Evolutionary conservation across 2,113 vertebrate genomes (phyloP).

Genomic region (Menura novaehollandiae): DNA sequence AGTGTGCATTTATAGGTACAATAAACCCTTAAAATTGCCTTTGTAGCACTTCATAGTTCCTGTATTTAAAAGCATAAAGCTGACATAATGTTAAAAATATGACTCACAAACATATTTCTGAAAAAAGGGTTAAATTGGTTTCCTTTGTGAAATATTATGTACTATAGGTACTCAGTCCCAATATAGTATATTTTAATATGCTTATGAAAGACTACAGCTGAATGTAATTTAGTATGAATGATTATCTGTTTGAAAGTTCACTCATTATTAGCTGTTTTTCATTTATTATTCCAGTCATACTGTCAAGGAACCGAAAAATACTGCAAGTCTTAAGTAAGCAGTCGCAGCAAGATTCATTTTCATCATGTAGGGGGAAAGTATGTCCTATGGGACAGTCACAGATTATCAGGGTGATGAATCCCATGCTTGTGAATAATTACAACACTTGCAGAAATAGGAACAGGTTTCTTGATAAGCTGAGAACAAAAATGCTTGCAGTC

Average conservation of each 20-base stretch:
- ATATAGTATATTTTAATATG: neutral
- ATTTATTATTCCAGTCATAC: neutral
- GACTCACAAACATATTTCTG: neutral
- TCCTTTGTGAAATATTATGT: neutral
- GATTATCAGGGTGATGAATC: neutral
- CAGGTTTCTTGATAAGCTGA: neutral
- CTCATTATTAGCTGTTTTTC: neutral
- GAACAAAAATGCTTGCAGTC: neutral
- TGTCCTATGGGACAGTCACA: neutral
- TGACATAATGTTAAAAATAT: neutral
- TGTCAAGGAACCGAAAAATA: neutral
- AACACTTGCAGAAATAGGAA: neutral
- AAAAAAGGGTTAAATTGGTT: neutral
- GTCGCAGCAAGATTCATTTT: neutral
- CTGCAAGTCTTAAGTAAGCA: neutral
- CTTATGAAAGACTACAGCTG: neutral
- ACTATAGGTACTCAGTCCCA: neutral
- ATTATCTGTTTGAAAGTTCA: neutral
- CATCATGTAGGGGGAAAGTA: neutral
- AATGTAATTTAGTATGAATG: neutral
- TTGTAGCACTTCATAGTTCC: neutral
- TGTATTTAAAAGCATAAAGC: neutral
- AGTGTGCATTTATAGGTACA: neutral
- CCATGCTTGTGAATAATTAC: neutral
- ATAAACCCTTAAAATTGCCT: neutral